Evolutionary conservation across 35 echinoderm and acorn worm species (phyloP), one percentile per base, ranked within the genome.

Genomic region (Stichopus chloronotus): DNA sequence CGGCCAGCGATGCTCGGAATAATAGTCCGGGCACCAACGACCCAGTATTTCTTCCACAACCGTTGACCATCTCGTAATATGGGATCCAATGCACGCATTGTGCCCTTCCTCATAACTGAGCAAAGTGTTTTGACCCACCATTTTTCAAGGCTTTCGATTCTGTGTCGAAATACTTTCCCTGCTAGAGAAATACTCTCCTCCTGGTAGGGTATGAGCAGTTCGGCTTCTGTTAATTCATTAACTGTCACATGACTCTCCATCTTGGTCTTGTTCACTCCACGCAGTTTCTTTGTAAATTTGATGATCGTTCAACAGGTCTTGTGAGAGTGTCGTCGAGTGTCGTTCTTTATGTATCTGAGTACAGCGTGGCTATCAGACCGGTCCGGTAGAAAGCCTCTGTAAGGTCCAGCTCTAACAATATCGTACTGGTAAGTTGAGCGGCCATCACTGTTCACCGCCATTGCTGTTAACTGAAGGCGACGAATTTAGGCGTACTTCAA

Each of bases 401-500:
- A 23, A 57, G 2, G 57, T 87, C 25, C 52, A 63, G 63, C 21
- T 94, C 93, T 63, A 52, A 90, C 72, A 90, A 14, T 71, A 94
- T 83, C 19, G 83, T 65, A 55, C 87, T 22, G 58, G 89, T 30
- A 79, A 94, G 72, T 25, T 79, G 74, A 8, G 77, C 95, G 56
- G 92, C 93, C 53, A 96, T 86, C 53, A 87, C 65, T 52, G 56
- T 87, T 87, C 53, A 96, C 74, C 53, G 77, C 65, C 43, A 92
- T 92, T 57, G 95, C 95, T 52, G 95, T 91, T 52, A 96, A 58
- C 53, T 96, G 87, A 25, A 96, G 55, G 23, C 92, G 22, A 77
- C 92, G 95, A 54, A 96, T 92, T 22, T 87, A 92, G 0, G 94
- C 63, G 55, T 95, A 87, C 69, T 95, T 98, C 21, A 98, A 25